Base-by-base conservation (phyloP, 2,113 vertebrate genomes). In the Alces alces region DNA sequence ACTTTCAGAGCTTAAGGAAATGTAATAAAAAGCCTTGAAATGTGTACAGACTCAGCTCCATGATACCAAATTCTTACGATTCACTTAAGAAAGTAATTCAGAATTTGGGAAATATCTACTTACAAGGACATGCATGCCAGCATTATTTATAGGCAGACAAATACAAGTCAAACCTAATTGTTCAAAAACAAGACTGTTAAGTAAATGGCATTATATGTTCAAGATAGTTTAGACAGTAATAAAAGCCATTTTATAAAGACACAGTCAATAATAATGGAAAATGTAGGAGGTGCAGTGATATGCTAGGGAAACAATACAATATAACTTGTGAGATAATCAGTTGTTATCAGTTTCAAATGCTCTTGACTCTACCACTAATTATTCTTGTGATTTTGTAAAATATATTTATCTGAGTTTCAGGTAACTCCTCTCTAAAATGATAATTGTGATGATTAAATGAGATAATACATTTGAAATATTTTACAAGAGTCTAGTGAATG, bases 391-490 rank as follows among this genome's bases (percentile, higher is more conserved):
- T 39, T 39, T n/a, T 27, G 45, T 45, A 45, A 84, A 95, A 83
- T 70, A 58, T 27, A 91, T 13, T 55, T 88, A 88, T 30, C 21
- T 90, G 52, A 85, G 16, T 80, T 84, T 78, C 33, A 85, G 16
- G 23, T 54, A 82, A 58, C 11, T 21, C 27, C 27, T 57, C 50
- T 85, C 39, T 80, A 94, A 97, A 96, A 90, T 54, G 54, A 52
- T 57, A 91, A 88, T 2, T 82, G 3, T 47, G 25, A 82, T 43
- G 10, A 85, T 58, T 50, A 84, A 84, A 45, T 57, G 36, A 86
- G 6, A 36, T 1, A 27, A 55, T 12, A 0, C 57, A 87, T 28
- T 58, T 57, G 17, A 82, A 80, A 43, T 33, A 84, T n/a, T 89
- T 73, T 52, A 3, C 28, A 27, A 55, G 16, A 70, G 10, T 39